A percentile compares a stretch with the other conserved stretches of the same genome.
phyloP scores from a whole-genome alignment of 1,140 invertebrate genomes.

The Magallana angulata region DNA sequence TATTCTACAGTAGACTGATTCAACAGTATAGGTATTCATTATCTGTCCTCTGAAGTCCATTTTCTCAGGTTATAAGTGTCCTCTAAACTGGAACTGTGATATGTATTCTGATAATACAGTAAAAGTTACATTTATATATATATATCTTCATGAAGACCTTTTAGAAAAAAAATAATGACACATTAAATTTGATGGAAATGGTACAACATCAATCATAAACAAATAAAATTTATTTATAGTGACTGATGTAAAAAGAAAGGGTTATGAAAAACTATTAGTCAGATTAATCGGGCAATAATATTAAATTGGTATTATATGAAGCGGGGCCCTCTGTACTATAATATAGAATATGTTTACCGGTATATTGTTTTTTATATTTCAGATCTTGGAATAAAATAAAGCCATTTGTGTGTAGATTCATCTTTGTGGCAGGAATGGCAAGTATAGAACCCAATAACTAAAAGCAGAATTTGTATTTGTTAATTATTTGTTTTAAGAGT shows the following conservation, averaged over 20 bases:
- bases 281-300: no score
- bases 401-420: background rate
- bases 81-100: background rate
- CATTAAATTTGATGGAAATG: no score
- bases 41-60: background rate
- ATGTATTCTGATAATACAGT: no score
- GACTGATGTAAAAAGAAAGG: no score
- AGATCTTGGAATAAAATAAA: slow-evolving; percentile 16
- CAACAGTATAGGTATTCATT: background rate
- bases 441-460: background rate
- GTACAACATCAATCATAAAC: background rate
- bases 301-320: no score
- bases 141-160: no score
- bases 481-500: background rate
- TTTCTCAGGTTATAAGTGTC: background rate
- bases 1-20: slow-evolving; percentile 48
- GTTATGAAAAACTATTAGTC: no score
- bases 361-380: background rate
- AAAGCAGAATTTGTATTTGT: background rate
- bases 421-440: background rate
- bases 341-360: no score
- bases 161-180: no score
- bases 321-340: no score
- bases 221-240: no score
- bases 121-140: no score